These are phyloP conservation scores for Carlito syrichta DNA, from an alignment of 2,113 vertebrate species.

Conservation along the genomic window DNA sequence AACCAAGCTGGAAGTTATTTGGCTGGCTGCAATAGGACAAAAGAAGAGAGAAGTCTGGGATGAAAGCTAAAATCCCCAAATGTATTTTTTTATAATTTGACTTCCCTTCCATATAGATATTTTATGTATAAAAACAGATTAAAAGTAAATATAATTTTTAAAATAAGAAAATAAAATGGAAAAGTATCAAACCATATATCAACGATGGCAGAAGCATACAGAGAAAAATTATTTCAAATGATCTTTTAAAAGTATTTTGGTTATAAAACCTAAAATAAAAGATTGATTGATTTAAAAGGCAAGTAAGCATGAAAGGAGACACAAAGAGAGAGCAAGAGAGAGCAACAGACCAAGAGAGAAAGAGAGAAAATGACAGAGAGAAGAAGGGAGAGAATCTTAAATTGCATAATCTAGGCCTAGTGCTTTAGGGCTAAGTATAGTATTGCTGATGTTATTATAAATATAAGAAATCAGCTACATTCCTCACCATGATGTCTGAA, in stretches of 20 bases:
- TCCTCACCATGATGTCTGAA: not conserved
- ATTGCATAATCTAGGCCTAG: not conserved
- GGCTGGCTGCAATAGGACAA: too few relatives aligned
- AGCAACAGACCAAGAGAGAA: too few relatives aligned
- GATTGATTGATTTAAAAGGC: too few relatives aligned
- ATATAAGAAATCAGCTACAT: not conserved
- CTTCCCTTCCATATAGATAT: not conserved
- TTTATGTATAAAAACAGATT: not conserved
- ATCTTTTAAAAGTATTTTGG: not conserved
- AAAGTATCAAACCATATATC: not conserved
- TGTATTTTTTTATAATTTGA: not conserved
- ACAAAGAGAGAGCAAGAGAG: too few relatives aligned
- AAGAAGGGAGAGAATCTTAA: not conserved
- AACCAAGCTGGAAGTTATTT: too few relatives aligned
- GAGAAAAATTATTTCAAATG: not conserved
- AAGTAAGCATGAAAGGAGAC: not conserved
- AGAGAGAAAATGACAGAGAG: not conserved
- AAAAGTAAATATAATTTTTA: not conserved
- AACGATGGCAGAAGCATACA: not conserved
- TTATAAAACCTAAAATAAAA: not conserved
- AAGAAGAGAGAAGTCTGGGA: not conserved
- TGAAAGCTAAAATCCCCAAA: not conserved
- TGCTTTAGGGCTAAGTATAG: not conserved
- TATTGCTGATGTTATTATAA: not conserved
- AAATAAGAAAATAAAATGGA: not conserved